Evolutionary conservation across 2,113 vertebrate species (phyloP), one percentile per base, ranked within the genome.

Genomic region (Carassius auratus): DNA sequence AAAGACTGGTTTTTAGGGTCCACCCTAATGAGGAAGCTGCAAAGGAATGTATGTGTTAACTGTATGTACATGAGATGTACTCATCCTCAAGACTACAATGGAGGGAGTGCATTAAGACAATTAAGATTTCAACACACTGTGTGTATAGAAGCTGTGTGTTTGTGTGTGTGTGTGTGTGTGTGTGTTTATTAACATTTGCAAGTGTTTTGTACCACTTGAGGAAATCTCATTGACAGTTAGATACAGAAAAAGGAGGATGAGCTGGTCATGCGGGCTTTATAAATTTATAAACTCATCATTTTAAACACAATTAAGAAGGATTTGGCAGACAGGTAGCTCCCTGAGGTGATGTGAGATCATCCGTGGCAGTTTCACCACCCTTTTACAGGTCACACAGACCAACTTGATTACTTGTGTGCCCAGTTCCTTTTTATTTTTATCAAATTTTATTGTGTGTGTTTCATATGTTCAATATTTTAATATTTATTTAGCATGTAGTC

Each of bases 11-110:
- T 84, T 88, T 90, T 48, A 23, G 84, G 91, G 92, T 91, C 87
- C 91, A 90, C 87, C 75, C 86, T 71, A 87, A 85, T 94, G 91
- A 94, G 90, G 93, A 90, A 91, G 93, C 82, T 81, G 81, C 89
- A 89, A 84, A 76, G 91, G 91, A 94, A 93, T 93, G 89, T 10
- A 55, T 55, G 15, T 55, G 52, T 55, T 55, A 55, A 55, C 15
- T 55, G 5, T 6, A 55, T 88, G 1, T 48, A 55, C 74, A 15
- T 81, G 12, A 19, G 9, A 14, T 76, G 66, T 85, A 83, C 61
- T 59, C 33, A 85, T 23, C 80, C 36, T 61, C 15, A 15, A 57
- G 45, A 87, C 33, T 82, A 80, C 36, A 85, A 64, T 69, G 38
- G 8, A 69, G 26, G 59, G 59, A 87, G 66, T 85, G 57, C 33